Conservation (phyloP, 2,797 vertebrate genomes). For the Pipistrellus pipistrellus region DNA sequence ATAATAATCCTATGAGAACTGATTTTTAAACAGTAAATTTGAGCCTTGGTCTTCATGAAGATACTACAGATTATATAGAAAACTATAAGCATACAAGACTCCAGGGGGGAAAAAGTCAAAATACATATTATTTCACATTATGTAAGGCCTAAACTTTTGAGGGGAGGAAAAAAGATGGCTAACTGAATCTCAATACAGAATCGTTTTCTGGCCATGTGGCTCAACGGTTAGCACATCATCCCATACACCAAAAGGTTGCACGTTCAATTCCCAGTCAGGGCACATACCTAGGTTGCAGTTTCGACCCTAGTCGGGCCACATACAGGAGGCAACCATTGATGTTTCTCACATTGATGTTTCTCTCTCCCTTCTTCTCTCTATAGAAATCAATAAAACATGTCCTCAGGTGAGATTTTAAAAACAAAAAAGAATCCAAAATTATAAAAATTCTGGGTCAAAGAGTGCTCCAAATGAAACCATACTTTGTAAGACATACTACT, state of each 20-base stretch:
- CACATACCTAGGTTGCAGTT: neutral
- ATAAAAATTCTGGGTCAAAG: conserved; percentile 83
- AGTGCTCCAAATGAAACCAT: conserved; percentile 82
- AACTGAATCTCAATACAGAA: conserved; percentile 69
- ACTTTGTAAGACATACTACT: conserved; percentile 81
- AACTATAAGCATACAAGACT: conserved; percentile 84
- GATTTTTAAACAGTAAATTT: conserved; percentile 77
- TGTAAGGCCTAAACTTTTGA: conserved; percentile 70
- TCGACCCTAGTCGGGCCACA: neutral
- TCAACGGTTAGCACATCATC: neutral
- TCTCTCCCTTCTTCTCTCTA: neutral
- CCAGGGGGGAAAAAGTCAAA: conserved; percentile 56
- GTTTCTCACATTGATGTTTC: neutral
- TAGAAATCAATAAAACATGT: neutral
- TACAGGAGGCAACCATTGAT: neutral
- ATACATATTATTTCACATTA: conserved; percentile 78
- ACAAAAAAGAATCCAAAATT: conserved; percentile 55
- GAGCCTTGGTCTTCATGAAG: conserved; percentile 80
- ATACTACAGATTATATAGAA: conserved; percentile 81
- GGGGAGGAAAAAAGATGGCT: conserved; percentile 35
- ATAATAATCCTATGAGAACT: conserved; percentile 84
- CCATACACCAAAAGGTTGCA: neutral
- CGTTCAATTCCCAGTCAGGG: neutral
- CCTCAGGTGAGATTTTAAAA: neutral
- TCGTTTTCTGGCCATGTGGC: neutral